phyloP scores from a whole-genome alignment of 2,888 invertebrate genomes.

The Matsumyia berberina region DNA sequence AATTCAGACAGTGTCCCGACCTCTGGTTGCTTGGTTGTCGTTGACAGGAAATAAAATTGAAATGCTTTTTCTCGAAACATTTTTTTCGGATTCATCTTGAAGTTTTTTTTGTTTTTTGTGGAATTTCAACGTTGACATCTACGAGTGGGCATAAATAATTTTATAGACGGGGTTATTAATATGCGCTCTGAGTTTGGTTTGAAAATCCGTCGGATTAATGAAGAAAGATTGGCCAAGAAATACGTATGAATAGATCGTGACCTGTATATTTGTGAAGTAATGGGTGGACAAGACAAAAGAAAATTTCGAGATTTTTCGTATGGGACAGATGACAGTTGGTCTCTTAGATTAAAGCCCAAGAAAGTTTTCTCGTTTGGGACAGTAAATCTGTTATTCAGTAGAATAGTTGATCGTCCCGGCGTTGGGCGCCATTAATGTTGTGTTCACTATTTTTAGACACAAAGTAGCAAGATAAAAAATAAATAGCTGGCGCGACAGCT shows the following conservation, averaged over 20 bases:
- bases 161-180: constrained; percentile 54
- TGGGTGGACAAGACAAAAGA: too few relatives aligned
- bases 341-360: too few relatives aligned
- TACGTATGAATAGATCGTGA: constrained; percentile 4
- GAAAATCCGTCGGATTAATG: constrained; percentile 27
- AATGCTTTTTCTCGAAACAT: constrained; percentile 33
- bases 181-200: constrained; percentile 31
- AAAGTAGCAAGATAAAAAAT: too few relatives aligned
- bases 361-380: too few relatives aligned
- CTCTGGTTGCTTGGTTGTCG: constrained; percentile 16
- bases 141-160: constrained; percentile 59
- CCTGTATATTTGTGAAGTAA: constrained; percentile 28
- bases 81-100: neutral
- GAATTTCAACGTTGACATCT: constrained; percentile 55
- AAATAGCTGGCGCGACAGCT: too few relatives aligned
- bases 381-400: too few relatives aligned
- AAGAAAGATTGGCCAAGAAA: constrained; percentile 34
- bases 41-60: constrained; percentile 48
- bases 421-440: too few relatives aligned
- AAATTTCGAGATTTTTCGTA: too few relatives aligned
- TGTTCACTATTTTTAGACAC: too few relatives aligned
- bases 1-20: constrained; percentile 35
- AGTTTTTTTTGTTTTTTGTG: constrained; percentile 22
- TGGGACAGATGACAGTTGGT: too few relatives aligned
- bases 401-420: too few relatives aligned